Evolutionary conservation across 2,888 invertebrate species (phyloP).

Genomic region (Tolmerus cingulatus): DNA sequence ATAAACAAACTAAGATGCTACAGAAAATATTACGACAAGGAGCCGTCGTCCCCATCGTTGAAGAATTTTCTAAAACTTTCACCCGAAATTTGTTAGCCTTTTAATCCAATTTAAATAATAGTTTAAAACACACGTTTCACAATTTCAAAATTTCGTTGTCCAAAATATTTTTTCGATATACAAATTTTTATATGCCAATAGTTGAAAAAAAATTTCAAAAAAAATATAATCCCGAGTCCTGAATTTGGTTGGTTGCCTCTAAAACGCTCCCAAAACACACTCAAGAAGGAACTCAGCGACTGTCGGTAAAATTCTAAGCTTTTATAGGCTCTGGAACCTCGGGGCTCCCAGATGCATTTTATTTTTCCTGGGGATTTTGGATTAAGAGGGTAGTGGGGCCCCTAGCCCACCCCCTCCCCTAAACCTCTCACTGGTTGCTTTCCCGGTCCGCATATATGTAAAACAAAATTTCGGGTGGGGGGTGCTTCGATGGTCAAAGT

Average conservation of each 20-base stretch:
- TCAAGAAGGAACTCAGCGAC: slow-evolving; percentile 39
- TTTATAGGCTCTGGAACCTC: background rate
- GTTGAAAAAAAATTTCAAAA: background rate
- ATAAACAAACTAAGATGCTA: slow-evolving; percentile 37
- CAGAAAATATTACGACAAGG: slow-evolving; percentile 34
- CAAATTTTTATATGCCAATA: background rate
- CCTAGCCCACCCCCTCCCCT: background rate
- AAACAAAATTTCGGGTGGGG: background rate
- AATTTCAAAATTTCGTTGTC: background rate
- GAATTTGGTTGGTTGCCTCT: slow-evolving; percentile 1
- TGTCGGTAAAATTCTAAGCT: background rate
- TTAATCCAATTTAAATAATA: background rate
- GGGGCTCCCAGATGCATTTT: background rate
- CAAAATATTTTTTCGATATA: background rate
- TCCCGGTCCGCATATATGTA: background rate
- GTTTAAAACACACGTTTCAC: background rate
- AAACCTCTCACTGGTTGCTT: background rate
- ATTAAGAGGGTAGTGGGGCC: background rate
- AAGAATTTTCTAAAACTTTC: background rate
- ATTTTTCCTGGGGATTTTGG: background rate
- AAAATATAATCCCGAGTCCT: background rate
- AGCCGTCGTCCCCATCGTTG: slow-evolving; percentile 37
- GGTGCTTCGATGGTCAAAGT: background rate
- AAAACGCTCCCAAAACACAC: slow-evolving; percentile 38
- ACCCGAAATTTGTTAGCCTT: background rate